A percentile compares a stretch with the other conserved stretches of the same genome.
Conservation (phyloP, 2,797 vertebrate genomes). For the Leucoraja ocellata region DNA sequence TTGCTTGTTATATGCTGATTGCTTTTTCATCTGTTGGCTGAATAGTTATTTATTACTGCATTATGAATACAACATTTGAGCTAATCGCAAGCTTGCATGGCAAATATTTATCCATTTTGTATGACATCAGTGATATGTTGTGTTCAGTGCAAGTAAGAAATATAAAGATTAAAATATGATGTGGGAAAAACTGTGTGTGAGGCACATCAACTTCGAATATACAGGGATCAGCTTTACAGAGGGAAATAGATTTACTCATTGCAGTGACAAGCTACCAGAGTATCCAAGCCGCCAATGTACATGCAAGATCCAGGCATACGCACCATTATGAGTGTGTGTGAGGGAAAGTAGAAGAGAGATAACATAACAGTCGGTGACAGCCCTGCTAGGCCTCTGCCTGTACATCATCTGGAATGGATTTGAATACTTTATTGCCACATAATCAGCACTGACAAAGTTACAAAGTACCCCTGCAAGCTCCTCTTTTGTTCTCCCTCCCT, state of each 20-base stretch:
- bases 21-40: conserved; percentile 1
- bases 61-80: background rate
- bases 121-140: background rate
- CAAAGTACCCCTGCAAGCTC: too few species aligned
- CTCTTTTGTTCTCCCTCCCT: too few species aligned
- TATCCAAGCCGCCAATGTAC: background rate
- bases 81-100: background rate
- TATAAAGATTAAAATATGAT: background rate
- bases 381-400: background rate
- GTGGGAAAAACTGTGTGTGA: background rate
- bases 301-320: background rate
- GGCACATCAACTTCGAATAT: background rate
- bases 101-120: background rate
- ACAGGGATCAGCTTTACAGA: background rate
- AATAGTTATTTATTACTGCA: background rate
- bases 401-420: too few species aligned
- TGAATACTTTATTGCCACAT: too few species aligned
- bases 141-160: background rate
- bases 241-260: background rate
- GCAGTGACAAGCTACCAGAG: background rate
- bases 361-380: background rate
- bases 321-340: background rate
- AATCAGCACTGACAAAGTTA: too few species aligned
- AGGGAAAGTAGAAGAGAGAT: background rate
- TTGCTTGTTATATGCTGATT: background rate